These are phyloP conservation scores for Gymnogyps californianus DNA, from an alignment of 2,113 vertebrate genomes.

Conservation along the genomic window DNA sequence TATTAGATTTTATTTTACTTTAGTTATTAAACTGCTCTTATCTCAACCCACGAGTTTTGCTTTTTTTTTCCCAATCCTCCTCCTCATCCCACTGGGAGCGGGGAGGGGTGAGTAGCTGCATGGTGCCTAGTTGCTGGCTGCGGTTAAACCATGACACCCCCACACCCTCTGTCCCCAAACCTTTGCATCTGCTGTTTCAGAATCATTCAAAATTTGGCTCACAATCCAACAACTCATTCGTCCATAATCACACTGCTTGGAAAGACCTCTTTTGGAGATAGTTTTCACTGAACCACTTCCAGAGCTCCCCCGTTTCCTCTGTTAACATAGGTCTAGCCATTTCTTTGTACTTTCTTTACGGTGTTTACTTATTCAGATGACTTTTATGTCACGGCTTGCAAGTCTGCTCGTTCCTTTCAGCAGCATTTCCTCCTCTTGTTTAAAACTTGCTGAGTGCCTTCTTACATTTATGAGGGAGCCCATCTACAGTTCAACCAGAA, in stretches of 20 bases:
- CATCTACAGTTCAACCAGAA: constrained; percentile 46
- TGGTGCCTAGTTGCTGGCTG: too few species aligned
- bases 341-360: constrained; percentile 9
- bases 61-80: too few species aligned
- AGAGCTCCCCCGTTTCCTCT: not conserved
- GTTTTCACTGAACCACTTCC: not conserved
- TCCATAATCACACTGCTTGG: not conserved
- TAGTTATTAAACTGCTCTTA: too few species aligned
- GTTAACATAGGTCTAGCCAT: not conserved
- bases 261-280: not conserved
- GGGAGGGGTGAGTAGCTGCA: too few species aligned
- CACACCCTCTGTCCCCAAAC: not conserved
- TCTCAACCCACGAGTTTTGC: too few species aligned
- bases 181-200: not conserved
- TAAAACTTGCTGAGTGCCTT: constrained; percentile 57
- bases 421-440: constrained; percentile 40
- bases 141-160: too few species aligned
- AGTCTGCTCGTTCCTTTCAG: not conserved
- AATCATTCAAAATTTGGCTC: not conserved
- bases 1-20: too few species aligned
- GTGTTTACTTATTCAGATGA: constrained; percentile 29
- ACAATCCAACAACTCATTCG: not conserved
- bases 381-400: constrained; percentile 1
- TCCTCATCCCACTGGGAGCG: too few species aligned
- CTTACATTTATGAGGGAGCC: constrained; percentile 46